Percentiles rank a stretch among this genome's conserved stretches.
phyloP scores from a whole-genome alignment of 1,140 invertebrate genomes.

The Stegodyphus mimosarum region DNA sequence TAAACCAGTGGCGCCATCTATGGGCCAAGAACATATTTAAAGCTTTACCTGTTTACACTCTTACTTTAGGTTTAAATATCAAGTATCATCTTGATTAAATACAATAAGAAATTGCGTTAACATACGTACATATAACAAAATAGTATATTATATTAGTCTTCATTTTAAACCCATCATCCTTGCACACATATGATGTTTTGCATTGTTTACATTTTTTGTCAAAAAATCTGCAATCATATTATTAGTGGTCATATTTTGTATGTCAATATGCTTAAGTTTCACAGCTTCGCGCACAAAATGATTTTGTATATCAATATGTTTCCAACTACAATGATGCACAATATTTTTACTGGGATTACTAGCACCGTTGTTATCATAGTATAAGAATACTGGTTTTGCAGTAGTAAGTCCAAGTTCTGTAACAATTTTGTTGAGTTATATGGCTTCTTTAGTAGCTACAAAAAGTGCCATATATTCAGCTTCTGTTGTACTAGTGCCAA shows the following conservation, averaged over 20 bases:
- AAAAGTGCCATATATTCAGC: slow-evolving; percentile 65
- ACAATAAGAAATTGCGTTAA: too few species aligned
- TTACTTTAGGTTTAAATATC: too few species aligned
- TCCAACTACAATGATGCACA: slow-evolving; percentile 60
- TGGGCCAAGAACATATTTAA: too few species aligned
- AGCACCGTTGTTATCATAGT: slow-evolving; percentile 64
- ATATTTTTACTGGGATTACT: slow-evolving; percentile 63
- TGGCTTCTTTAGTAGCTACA: slow-evolving; percentile 67
- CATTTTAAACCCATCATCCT: background rate
- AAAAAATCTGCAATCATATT: slow-evolving; percentile 15
- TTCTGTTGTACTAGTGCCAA: slow-evolving; percentile 59
- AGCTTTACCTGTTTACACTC: too few species aligned
- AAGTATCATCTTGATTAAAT: too few species aligned
- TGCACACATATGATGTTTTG: background rate
- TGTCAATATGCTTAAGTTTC: slow-evolving; percentile 64
- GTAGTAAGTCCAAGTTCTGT: background rate
- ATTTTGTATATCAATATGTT: slow-evolving; percentile 64
- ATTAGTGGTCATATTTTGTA: slow-evolving; percentile 15
- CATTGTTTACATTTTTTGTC: background rate
- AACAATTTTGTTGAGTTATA: slow-evolving; percentile 65
- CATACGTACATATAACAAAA: too few species aligned
- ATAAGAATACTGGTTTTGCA: slow-evolving; percentile 20
- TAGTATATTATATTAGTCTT: too few species aligned
- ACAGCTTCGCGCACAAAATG: slow-evolving; percentile 67
- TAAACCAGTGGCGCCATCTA: too few species aligned